Percentiles rank a stretch among this genome's conserved stretches.
Evolutionary conservation across 2,113 vertebrate genomes (phyloP).

Genomic region (Nothobranchius furzeri): DNA sequence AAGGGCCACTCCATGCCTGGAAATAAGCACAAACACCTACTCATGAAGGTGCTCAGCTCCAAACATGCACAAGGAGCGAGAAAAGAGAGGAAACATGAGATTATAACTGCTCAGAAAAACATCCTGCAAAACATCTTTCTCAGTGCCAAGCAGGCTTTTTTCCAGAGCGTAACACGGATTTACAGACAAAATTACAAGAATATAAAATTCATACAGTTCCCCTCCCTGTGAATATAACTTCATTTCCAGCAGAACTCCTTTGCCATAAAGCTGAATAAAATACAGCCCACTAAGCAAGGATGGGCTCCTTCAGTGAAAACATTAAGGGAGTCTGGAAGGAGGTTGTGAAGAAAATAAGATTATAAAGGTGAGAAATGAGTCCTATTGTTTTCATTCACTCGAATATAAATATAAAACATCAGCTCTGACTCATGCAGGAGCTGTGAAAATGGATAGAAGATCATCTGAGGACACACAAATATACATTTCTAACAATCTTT

Average conservation of each 20-base stretch:
- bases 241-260: slow-evolving; percentile 39
- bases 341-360: not conserved
- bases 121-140: slow-evolving; percentile 31
- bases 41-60: slow-evolving; percentile 45
- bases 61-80: slow-evolving; percentile 19
- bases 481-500: too few species aligned
- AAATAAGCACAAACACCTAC: slow-evolving; percentile 64
- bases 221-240: slow-evolving; percentile 42
- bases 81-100: slow-evolving; percentile 15
- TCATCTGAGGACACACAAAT: too few species aligned
- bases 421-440: too few species aligned
- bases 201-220: slow-evolving; percentile 37
- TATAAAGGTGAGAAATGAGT: too few species aligned
- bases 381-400: too few species aligned
- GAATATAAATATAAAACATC: too few species aligned
- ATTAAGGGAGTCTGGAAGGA: slow-evolving; percentile 34
- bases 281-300: slow-evolving; percentile 8
- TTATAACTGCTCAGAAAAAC: slow-evolving; percentile 46
- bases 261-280: slow-evolving; percentile 41
- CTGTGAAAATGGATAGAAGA: too few species aligned
- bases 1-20: slow-evolving; percentile 45
- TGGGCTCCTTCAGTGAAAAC: slow-evolving; percentile 18
- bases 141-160: slow-evolving; percentile 7
- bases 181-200: slow-evolving; percentile 54
- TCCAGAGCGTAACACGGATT: slow-evolving; percentile 23